Conservation (phyloP, 2,888 invertebrate genomes). For the Hypercompe scribonia region DNA sequence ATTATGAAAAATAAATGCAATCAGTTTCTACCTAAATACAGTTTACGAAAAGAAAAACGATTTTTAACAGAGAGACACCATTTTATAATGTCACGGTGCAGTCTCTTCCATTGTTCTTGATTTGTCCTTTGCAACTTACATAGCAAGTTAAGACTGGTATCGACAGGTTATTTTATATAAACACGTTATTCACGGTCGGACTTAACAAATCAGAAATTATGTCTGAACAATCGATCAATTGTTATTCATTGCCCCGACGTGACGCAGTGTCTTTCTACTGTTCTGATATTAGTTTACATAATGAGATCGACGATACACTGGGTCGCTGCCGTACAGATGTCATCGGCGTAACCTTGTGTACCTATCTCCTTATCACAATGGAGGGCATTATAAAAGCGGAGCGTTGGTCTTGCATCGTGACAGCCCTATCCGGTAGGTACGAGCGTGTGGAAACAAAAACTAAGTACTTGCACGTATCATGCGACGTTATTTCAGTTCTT, state of each 20-base stretch:
- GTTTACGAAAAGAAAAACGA: neutral
- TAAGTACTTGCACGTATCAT: slow-evolving; percentile 37
- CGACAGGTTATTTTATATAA: neutral
- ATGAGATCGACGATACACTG: slow-evolving; percentile 40
- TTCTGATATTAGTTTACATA: slow-evolving; percentile 33
- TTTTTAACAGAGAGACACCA: neutral
- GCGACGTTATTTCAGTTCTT: slow-evolving; percentile 26
- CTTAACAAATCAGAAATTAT: slow-evolving; percentile 11
- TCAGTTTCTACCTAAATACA: neutral
- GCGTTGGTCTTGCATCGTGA: slow-evolving; percentile 32
- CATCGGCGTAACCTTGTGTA: slow-evolving; percentile 63
- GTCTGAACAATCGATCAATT: slow-evolving; percentile 42
- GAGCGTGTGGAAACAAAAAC: slow-evolving; percentile 20
- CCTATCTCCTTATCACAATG: slow-evolving; percentile 55
- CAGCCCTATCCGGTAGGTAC: slow-evolving; percentile 44
- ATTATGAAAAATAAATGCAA: neutral
- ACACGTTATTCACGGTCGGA: slow-evolving; percentile 4
- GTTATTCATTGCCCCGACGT: slow-evolving; percentile 42
- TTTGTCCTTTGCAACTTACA: neutral
- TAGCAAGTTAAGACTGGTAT: neutral
- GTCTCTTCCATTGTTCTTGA: neutral
- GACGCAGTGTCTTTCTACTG: slow-evolving; percentile 30
- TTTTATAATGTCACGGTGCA: neutral
- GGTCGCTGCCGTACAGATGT: slow-evolving; percentile 50
- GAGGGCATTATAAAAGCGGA: slow-evolving; percentile 45